Conservation (phyloP, 1,140 invertebrate species). For the Drosophila parvula region DNA sequence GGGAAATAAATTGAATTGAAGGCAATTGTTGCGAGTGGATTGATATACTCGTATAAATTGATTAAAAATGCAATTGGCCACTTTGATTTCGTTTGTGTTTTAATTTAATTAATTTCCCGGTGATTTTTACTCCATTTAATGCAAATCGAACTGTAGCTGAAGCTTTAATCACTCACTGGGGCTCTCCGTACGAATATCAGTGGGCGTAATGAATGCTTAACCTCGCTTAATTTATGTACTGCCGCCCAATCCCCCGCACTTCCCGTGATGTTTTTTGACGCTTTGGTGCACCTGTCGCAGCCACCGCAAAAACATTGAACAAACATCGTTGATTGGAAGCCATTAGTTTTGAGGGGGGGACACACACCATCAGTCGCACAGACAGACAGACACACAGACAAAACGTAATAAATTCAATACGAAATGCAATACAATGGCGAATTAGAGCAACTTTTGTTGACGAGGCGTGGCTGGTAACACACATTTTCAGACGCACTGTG, state of each 20-base stretch:
- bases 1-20: constrained; percentile 24
- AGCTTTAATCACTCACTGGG: constrained; percentile 12
- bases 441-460: constrained; percentile 66
- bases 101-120: constrained; percentile 40
- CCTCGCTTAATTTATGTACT: constrained; percentile 36
- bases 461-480: constrained; percentile 29
- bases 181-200: constrained; percentile 5
- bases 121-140: constrained; percentile 26
- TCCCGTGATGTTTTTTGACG: constrained; percentile 25
- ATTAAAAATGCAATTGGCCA: constrained; percentile 33
- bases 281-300: constrained; percentile 55
- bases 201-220: constrained; percentile 47
- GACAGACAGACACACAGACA: not conserved
- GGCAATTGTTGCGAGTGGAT: constrained; percentile 19
- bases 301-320: constrained; percentile 43
- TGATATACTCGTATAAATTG: constrained; percentile 35
- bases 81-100: constrained; percentile 22
- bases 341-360: constrained; percentile 45
- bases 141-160: constrained; percentile 8
- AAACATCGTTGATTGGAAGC: constrained; percentile 66
- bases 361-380: constrained; percentile 4
- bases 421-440: constrained; percentile 58
- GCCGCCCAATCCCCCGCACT: constrained; percentile 2
- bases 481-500: constrained; percentile 17
- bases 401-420: constrained; percentile 57